A percentile compares a stretch with the other conserved stretches of the same genome.
Evolutionary conservation across 2,797 vertebrate species (phyloP).

Genomic region (Falco novaeseelandiae): DNA sequence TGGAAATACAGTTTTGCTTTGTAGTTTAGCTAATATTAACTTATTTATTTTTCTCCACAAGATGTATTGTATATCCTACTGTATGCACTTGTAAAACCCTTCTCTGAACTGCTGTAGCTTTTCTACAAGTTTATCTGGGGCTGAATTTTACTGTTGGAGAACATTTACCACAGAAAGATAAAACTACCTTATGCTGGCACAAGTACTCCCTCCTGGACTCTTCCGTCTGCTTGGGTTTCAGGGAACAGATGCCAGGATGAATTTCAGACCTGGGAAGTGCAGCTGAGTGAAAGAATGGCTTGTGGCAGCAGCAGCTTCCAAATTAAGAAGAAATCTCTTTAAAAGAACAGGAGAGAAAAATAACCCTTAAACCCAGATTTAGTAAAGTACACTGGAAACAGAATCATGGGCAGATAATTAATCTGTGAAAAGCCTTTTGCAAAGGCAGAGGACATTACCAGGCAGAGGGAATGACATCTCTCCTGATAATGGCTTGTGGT

Average conservation of each 20-base stretch:
- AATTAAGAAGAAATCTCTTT: background rate
- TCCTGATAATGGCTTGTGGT: background rate
- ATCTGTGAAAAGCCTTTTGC: background rate
- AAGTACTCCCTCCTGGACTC: background rate
- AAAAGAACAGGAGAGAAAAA: background rate
- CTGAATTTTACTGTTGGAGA: background rate
- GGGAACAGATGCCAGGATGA: slow-evolving; percentile 21
- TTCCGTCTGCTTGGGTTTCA: slow-evolving; percentile 49
- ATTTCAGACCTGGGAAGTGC: slow-evolving; percentile 13
- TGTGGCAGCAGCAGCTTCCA: background rate
- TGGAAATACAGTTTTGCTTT: background rate
- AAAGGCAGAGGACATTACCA: background rate
- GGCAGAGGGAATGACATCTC: background rate
- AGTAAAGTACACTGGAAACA: background rate
- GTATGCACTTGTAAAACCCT: background rate
- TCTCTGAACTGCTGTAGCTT: background rate
- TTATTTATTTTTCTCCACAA: background rate
- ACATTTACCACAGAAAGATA: background rate
- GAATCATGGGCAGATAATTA: background rate
- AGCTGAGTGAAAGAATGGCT: slow-evolving; percentile 9
- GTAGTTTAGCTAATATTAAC: background rate
- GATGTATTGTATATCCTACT: too few relatives aligned
- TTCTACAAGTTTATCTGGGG: background rate
- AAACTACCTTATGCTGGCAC: background rate
- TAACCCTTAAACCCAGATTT: background rate